A percentile compares a stretch with the other conserved stretches of the same genome.
Evolutionary conservation across 2,888 invertebrate species (phyloP).

Genomic region (Platerodrilus igneus): DNA sequence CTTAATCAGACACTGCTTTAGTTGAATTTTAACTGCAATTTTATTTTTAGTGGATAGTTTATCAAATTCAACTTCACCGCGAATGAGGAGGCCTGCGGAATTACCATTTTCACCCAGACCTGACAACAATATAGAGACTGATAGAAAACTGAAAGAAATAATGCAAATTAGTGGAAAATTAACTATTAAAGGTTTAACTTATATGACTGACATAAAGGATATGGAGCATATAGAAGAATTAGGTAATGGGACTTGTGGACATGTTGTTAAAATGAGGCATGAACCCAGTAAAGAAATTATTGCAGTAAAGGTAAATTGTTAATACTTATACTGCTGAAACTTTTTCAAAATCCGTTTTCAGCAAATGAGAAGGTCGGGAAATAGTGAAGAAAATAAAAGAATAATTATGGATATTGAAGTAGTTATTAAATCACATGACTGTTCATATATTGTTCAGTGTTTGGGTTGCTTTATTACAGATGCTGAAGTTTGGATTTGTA

Average conservation of each 20-base stretch:
- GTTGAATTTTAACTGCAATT: constrained; percentile 9
- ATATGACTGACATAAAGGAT: constrained; percentile 77
- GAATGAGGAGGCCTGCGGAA: constrained; percentile 51
- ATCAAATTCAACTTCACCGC: constrained; percentile 49
- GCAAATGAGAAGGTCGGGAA: constrained; percentile 97
- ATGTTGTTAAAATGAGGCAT: constrained; percentile 95
- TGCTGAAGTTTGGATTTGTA: constrained; percentile 99
- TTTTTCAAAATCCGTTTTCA: constrained; percentile 39
- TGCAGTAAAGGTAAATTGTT: constrained; percentile 77
- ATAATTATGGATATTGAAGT: constrained; percentile 99
- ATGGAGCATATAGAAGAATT: constrained; percentile 82
- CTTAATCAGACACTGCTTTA: no score
- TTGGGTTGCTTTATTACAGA: constrained; percentile 97
- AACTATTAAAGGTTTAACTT: constrained; percentile 73
- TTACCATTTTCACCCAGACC: constrained; percentile 58
- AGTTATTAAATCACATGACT: constrained; percentile 94
- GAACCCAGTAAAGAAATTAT: constrained; percentile 79
- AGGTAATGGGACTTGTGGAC: constrained; percentile 94
- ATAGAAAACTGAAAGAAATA: constrained; percentile 84
- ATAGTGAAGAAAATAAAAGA: constrained; percentile 94
- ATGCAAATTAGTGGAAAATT: constrained; percentile 90
- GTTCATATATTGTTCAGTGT: constrained; percentile 95
- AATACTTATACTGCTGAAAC: constrained; percentile 7
- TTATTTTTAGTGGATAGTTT: constrained; percentile 23
- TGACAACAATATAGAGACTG: constrained; percentile 60